These are phyloP conservation scores for Macrochelys suwanniensis DNA, from an alignment of 2,797 vertebrate genomes.

Conservation along the genomic window DNA sequence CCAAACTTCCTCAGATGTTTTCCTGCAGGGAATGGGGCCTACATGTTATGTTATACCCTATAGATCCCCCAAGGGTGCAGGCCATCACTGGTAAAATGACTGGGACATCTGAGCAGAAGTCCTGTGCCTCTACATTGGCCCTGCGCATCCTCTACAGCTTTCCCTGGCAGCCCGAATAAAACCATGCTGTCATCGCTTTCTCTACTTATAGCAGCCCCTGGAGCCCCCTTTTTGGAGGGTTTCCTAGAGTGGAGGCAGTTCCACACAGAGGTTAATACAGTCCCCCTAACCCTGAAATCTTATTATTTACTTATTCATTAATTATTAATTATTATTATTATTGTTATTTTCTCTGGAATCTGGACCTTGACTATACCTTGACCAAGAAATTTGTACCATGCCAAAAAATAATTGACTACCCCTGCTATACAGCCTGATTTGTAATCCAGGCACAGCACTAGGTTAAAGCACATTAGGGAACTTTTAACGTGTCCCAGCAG, in stretches of 20 bases:
- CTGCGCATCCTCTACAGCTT: not conserved
- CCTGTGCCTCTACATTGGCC: not conserved
- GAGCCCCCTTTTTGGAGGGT: not conserved
- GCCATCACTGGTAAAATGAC: fast-evolving
- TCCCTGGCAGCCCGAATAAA: not conserved
- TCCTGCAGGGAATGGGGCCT: not conserved
- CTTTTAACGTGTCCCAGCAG: not conserved
- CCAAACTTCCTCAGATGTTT: not conserved
- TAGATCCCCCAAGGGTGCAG: not conserved
- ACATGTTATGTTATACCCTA: not conserved
- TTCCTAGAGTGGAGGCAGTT: not conserved
- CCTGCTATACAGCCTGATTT: conserved; percentile 42
- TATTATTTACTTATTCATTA: too few species aligned
- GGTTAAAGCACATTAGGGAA: not conserved
- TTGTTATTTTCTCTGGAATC: too few species aligned
- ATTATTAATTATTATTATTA: too few species aligned
- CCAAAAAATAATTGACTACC: too few species aligned
- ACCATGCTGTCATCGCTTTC: not conserved
- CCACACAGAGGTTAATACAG: not conserved
- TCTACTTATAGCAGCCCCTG: not conserved
- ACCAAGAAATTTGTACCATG: too few species aligned
- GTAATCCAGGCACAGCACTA: conserved; percentile 58
- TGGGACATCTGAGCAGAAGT: conserved; percentile 7
- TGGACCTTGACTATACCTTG: too few species aligned
- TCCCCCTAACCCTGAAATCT: not conserved